Evolutionary conservation across 2,113 vertebrate species (phyloP), one percentile per base, ranked within the genome.

Genomic region (Calypte anna): DNA sequence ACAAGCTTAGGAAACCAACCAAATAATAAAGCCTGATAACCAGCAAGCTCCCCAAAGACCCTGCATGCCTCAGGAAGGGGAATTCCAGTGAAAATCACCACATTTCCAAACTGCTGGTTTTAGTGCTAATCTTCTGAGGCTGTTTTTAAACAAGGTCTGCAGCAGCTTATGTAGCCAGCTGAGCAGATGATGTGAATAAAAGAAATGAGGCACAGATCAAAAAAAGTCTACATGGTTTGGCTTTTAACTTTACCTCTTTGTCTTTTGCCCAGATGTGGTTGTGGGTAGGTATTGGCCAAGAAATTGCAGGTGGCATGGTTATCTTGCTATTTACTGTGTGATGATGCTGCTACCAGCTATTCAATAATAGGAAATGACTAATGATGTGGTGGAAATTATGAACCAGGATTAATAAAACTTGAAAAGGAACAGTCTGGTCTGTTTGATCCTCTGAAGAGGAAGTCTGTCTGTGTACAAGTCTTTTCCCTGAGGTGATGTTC

Each of bases 301-400:
- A 72, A 94, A 54, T 79, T 8, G 66, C 98, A 98, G 97, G 98
- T 98, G 98, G 96, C 94, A 94, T 3, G 14, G 92, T 93, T 96
- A 94, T 97, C 97, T 97, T 92, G 94, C 96, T 94, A 61, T 97
- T 96, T 95, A 91, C 90, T 93, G 90, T 43, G 68, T 3, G 64
- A 92, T 96, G 96, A 78, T 96, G 92, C 95, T 43, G 96, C 96
- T 95, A 98, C 97, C 96, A 96, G 96, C 96, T 85, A 97, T 97
- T 97, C 97, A 97, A 97, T 97, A 98, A 98, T 97, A 98, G 98
- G 98, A 98, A 98, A 97, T 98, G 98, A 98, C 97, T 98, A 98
- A 98, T 97, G 98, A 98, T 98, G 98, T 98, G 98, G 97, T 97
- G 95, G 98, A 97, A 98, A 98, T 98, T 97, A 97, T 97, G 97